Evolutionary conservation across 37 sponge, comb jelly and placozoan genomes (phyloP), one percentile per base, ranked within the genome.

Genomic region (Aplysina aerophoba): DNA sequence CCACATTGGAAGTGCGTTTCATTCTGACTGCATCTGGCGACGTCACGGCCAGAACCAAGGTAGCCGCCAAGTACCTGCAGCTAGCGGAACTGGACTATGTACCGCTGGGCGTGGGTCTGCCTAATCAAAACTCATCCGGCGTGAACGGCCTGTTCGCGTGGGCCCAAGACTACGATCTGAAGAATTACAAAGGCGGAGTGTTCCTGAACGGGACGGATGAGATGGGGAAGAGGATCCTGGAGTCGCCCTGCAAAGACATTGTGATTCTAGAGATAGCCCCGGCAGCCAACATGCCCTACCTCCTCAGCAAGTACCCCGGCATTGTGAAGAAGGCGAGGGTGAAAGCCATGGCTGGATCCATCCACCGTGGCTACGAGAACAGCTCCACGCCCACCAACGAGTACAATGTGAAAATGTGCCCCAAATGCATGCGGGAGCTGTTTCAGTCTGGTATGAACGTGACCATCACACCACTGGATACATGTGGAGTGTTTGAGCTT

Each of bases 201-300:
- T 79, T 40, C 41, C 62, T 64, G 28, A 89, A 94, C 55, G 94
- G 94, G 15, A 28, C 91, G 13, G 81, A 55, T 11, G 34, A 91
- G 77, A 91, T 94, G 92, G 89, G 73, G 19, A 81, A 88, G 33
- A 55, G 88, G 44, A 85, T 94, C 31, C 24, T 53, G 20, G 27
- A 30, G 2, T 37, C 39, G 13, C n/a, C 69, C 1, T 75, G 78
- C 25, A 54, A 60, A 40, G 55, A 75, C 24, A 87, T 91, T 19
- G 83, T 85, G 36, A 89, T 94, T 56, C 64, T 94, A 35, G 92
- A 89, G 4, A 88, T 94, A 50, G 94, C 87, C 0, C 94, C 94
- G 20, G 84, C 91, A 73, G 85, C 89, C 24, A 94, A 94, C 74
- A 90, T 94, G 33, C 89, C 91, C 16, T 0, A 12, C 20, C 84